Base-by-base conservation (phyloP, 2,797 vertebrate species). In the Clarias fuscus region DNA sequence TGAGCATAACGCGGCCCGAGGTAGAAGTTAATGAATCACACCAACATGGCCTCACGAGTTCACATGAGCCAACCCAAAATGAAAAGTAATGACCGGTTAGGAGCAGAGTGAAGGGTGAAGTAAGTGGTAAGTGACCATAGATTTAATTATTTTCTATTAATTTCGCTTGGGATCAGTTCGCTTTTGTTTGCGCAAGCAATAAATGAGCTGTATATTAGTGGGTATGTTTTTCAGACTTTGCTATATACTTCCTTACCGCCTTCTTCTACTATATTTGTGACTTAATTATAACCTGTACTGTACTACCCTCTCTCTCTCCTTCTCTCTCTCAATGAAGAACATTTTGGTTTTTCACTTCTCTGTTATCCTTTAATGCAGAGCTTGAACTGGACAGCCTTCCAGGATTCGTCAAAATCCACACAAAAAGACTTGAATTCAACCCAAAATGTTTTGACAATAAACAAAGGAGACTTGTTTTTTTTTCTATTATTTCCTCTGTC, bases 21-120 rank as follows among this genome's bases (percentile, higher is more conserved):
- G 65, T 61, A 59, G 82, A 72, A 59, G 30, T 24, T 83, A 82
- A 33, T 83, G 82, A 83, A 83, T 83, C 82, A 8, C 68, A 59
- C 30, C 78, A 65, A 27, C 78, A 43, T 27, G 78, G 77, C 77
- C 58, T 22, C 11, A 62, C 14, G 22, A 43, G 33, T 17, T 43
- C 24, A 81, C 78, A 43, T n/a, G 61, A 37, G 56, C 18, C 56
- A 78, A 33, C 8, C 6, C 18, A 62, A 65, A 65, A 65, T 65
- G 61, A 81, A 64, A 65, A 17, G 61, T 48, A 81, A 65, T 37
- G 59, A 48, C 17, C 22, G 15, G 78, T 65, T 81, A 43, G n/a
- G 78, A 48, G 64, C 24, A 43, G 33, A 18, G 33, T 64, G 78
- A 80, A 80, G 22, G 37, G 17, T 65, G 61, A 65, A 17, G 37